A percentile compares a stretch with the other conserved stretches of the same genome.
These are phyloP conservation scores for Pyrgilauda ruficollis DNA, from an alignment of 2,113 vertebrate species.

Conservation along the genomic window DNA sequence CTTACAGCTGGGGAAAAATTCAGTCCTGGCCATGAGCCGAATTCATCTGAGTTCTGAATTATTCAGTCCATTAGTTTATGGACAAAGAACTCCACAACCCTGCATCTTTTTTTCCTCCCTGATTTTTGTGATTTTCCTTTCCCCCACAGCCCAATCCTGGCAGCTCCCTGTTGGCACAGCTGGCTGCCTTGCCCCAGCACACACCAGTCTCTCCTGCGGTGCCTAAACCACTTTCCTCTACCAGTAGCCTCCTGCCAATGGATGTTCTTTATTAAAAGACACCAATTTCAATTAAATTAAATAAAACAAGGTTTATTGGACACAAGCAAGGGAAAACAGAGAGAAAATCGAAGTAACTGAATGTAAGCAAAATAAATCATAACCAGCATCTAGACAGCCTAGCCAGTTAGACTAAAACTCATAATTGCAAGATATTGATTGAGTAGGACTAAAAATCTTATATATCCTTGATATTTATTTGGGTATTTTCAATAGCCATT, in stretches of 20 bases:
- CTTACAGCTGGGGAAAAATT: background rate
- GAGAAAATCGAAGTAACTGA: slow-evolving; percentile 37
- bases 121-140: background rate
- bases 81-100: background rate
- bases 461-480: background rate
- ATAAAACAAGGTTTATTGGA: slow-evolving; percentile 28
- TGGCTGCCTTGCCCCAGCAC: background rate
- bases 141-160: background rate
- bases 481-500: background rate
- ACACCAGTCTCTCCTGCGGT: accelerated
- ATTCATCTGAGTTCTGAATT: background rate
- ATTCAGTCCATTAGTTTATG: background rate
- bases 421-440: slow-evolving; percentile 49
- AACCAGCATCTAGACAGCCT: background rate
- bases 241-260: background rate
- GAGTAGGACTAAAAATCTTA: background rate
- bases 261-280: background rate
- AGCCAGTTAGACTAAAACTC: slow-evolving; percentile 7
- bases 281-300: background rate
- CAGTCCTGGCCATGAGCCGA: background rate
- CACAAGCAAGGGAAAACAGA: background rate
- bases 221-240: background rate
- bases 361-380: slow-evolving; percentile 49
- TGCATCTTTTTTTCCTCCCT: background rate
- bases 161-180: background rate